Evolutionary conservation across 2,888 invertebrate genomes (phyloP).

Genomic region (Coenonympha arcania): DNA sequence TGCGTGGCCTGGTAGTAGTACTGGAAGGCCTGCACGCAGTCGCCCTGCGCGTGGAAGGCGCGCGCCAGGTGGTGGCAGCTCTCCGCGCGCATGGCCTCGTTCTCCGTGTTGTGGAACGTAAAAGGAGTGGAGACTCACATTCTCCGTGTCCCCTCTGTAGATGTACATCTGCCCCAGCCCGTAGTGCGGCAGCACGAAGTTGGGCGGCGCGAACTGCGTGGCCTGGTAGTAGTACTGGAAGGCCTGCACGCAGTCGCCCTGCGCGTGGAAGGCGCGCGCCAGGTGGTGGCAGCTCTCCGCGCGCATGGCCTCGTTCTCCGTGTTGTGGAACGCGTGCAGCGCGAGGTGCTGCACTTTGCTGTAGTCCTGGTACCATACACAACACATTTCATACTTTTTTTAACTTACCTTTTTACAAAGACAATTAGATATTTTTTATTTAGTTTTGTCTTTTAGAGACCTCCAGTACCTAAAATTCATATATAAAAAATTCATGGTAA

Average conservation of each 20-base stretch:
- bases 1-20: constrained; percentile 99
- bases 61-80: constrained; percentile 98
- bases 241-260: constrained; percentile 96
- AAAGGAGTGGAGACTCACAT: constrained; percentile 79
- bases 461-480: too few relatives aligned
- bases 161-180: constrained; percentile 99
- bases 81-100: constrained; percentile 98
- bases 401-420: too few relatives aligned
- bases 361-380: constrained; percentile 83
- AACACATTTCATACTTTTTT: too few relatives aligned
- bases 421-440: too few relatives aligned
- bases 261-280: constrained; percentile 96
- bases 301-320: constrained; percentile 98
- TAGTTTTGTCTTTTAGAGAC: too few relatives aligned
- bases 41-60: constrained; percentile 95
- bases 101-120: constrained; percentile 99
- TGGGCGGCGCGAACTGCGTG: constrained; percentile 96
- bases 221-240: constrained; percentile 99
- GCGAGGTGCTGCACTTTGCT: constrained; percentile 97
- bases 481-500: too few relatives aligned
- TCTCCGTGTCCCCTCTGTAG: constrained; percentile 94
- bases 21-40: constrained; percentile 98
- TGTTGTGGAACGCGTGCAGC: constrained; percentile 97
- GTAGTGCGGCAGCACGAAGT: constrained; percentile 97
- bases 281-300: constrained; percentile 99